These are phyloP conservation scores for Dicentrarchus labrax DNA, from an alignment of 2,113 vertebrate genomes.

Conservation along the genomic window DNA sequence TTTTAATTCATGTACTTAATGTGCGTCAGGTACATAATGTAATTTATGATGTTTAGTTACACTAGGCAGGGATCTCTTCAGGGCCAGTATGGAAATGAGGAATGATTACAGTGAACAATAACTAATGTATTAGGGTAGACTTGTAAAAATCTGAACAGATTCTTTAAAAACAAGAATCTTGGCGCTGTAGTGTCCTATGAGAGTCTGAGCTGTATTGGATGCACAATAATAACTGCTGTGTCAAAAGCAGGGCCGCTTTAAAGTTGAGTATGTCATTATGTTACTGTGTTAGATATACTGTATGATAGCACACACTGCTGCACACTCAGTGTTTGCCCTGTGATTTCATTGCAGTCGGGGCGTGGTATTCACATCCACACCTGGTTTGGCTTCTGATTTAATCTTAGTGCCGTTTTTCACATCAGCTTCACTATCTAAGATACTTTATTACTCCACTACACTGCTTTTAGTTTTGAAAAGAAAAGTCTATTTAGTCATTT, in stretches of 20 bases:
- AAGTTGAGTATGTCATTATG: conserved; percentile 24
- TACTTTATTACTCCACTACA: background rate
- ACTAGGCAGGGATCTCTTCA: background rate
- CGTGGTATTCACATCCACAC: background rate
- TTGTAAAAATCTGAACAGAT: background rate
- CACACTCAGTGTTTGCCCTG: conserved; percentile 20
- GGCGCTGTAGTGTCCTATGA: background rate
- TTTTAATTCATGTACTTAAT: no score
- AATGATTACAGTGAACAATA: background rate
- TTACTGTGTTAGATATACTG: background rate
- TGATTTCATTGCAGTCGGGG: background rate
- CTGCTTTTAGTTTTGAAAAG: conserved; percentile 7
- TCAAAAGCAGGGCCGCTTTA: background rate
- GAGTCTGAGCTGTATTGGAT: conserved; percentile 28
- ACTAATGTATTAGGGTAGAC: background rate
- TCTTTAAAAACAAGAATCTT: background rate
- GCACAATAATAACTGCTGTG: background rate
- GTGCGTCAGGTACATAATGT: no score
- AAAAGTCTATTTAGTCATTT: background rate
- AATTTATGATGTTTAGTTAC: no score
- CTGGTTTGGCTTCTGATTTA: conserved; percentile 2
- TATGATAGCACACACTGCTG: background rate
- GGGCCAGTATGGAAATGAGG: background rate
- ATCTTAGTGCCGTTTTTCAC: background rate
- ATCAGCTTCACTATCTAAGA: background rate